Conservation (phyloP, 2,888 invertebrate genomes). For the Ecdyonurus torrentis region DNA sequence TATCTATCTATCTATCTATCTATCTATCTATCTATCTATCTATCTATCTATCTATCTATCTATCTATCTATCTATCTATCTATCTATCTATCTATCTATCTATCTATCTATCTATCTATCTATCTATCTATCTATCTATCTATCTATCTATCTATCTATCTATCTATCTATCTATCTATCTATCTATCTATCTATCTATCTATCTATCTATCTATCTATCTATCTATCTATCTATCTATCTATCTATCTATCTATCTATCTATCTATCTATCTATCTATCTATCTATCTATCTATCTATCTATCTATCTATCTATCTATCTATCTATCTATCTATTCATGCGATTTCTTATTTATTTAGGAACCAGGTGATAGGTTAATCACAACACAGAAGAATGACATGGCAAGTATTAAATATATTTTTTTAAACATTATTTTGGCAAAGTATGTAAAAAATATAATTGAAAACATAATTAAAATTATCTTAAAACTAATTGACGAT, state of each 20-base stretch:
- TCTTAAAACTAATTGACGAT: too few relatives aligned
- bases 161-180: not conserved
- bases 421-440: too few relatives aligned
- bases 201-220: not conserved
- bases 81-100: not conserved
- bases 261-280: too few relatives aligned
- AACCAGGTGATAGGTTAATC: too few relatives aligned
- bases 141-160: not conserved
- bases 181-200: not conserved
- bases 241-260: not conserved
- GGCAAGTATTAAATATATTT: too few relatives aligned
- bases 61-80: not conserved
- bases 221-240: not conserved
- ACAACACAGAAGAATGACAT: too few relatives aligned
- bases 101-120: not conserved
- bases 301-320: too few relatives aligned
- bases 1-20: not conserved
- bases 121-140: not conserved
- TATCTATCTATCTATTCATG: too few relatives aligned
- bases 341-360: too few relatives aligned
- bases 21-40: not conserved
- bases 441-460: too few relatives aligned
- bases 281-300: too few relatives aligned
- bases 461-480: too few relatives aligned
- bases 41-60: not conserved